Base-by-base conservation (phyloP, 2,888 invertebrate species). In the Philaethria dido region DNA sequence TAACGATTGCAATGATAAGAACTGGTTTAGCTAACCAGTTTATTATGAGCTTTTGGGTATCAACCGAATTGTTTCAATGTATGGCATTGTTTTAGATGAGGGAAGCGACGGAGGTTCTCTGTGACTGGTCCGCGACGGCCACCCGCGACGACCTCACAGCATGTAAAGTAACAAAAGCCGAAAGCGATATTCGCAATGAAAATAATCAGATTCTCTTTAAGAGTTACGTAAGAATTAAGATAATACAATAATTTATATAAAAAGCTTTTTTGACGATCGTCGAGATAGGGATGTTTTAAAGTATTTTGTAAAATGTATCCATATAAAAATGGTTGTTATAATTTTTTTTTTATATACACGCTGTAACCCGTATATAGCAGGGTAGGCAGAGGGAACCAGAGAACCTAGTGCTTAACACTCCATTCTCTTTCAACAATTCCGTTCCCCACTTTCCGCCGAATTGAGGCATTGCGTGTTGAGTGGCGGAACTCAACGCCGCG, bases 121-220 rank as follows among this genome's bases (percentile, higher is more conserved):
- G 75, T 67, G 20, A 63, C 4, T 82, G 83, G 88, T 75, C 22
- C 9, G 64, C 47, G 25, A 59, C 75, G 87, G 76, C 88, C 88
- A 86, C 89, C 89, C 88, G 89, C 77, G 68, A 87, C 73, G 88
- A 79, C 80, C 81, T 76, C 85, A 74, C 83, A 81, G 80, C 77
- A 65, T 78, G 82, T 73, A 85, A 52, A 86, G 80, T 87, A 87
- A 87, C 82, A 77, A 74, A 52, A 72, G 64, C 76, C 69, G 71
- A 75, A 76, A 78, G 78, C 83, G 78, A 81, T 78, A 77, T 78
- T 74, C 75, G 75, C 75, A 79, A 80, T 82, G 81, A 79, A 80
- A 80, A 80, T 80, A 81, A 80, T 79, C 74, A 78, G 78, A 80
- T 80, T 78, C 48, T 67, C 74, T 72, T 45, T 55, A 39, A 29